phyloP scores from a whole-genome alignment of 2,888 invertebrate genomes.

The Torymus aiolomorphi region DNA sequence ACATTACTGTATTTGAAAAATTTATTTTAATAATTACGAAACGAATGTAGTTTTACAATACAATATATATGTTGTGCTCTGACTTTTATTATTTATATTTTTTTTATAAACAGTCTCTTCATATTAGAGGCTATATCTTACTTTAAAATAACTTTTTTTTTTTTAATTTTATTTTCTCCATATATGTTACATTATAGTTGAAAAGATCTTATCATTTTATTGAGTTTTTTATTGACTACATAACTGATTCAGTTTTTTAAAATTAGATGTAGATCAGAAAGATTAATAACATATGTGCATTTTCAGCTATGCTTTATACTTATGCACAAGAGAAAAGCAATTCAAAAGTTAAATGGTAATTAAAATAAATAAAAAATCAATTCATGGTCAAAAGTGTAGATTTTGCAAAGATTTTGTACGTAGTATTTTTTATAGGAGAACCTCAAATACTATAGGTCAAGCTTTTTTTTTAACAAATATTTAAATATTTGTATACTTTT shows the following conservation, averaged over 20 bases:
- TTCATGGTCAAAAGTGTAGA: background rate
- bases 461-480: conserved; percentile 20
- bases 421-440: conserved; percentile 19
- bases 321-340: conserved; percentile 2
- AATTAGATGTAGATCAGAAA: background rate
- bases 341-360: conserved; percentile 1
- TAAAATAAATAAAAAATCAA: conserved; percentile 14
- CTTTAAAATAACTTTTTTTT: background rate
- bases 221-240: too few species aligned
- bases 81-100: background rate
- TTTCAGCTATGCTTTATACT: background rate
- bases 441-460: conserved; percentile 30
- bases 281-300: conserved; percentile 9
- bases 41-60: too few species aligned
- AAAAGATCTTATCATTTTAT: too few species aligned
- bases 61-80: too few species aligned
- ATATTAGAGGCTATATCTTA: background rate
- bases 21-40: too few species aligned
- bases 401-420: conserved; percentile 35
- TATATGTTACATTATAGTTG: background rate
- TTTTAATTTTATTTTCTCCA: conserved; percentile 8
- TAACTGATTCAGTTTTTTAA: too few species aligned
- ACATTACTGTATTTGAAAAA: too few species aligned
- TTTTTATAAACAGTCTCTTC: conserved; percentile 1
- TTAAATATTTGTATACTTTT: conserved; percentile 20